Evolutionary conservation across 2,797 vertebrate genomes (phyloP), one percentile per base, ranked within the genome.

Genomic region (Ispidina picta): DNA sequence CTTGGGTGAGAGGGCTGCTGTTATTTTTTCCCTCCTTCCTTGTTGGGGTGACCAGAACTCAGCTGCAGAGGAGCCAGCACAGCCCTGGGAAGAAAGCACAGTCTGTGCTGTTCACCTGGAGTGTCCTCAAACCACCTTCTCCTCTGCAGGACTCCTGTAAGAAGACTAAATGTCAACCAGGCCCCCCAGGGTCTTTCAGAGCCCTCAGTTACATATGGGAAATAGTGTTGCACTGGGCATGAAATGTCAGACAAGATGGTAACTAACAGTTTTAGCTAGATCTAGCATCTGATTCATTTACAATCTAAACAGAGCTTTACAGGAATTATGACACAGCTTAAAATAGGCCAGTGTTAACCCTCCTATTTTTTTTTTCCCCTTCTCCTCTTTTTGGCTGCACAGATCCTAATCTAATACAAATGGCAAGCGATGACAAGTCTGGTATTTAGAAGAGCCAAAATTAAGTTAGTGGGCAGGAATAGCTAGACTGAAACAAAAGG

Each of bases 371-470:
- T 39, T 12, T 39, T 25, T 41, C 19, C 7, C 29, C 28, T 39
- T 39, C 10, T n/a, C 21, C 0, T 21, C 37, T 72, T 87, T 72
- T 82, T 52, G 25, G 55, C 37, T 78, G 56, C n/a, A 18, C 33
- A 69, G 77, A 79, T 73, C 5, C 7, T 63, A 86, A 81, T 70
- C 25, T 63, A 33, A 46, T 28, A 23, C 14, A 69, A 65, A 73
- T 31, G 28, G 29, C 46, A 75, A 86, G 29, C 39, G 49, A 71
- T 2, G 46, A 87, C 48, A 63, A 64, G 31, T 81, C 12, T 86
- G 79, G 33, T 82, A 33, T 91, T 92, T 69, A 46, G n/a, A 66
- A 78, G 59, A 92, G 65, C 77, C 66, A 75, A 39, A 23, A 83
- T 37, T 29, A 74, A 77, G 76, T 22, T 28, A 48, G 62, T 69